Evolutionary conservation across 2,888 invertebrate species (phyloP), one percentile per base, ranked within the genome.

Genomic region (Tiliacea citrago): DNA sequence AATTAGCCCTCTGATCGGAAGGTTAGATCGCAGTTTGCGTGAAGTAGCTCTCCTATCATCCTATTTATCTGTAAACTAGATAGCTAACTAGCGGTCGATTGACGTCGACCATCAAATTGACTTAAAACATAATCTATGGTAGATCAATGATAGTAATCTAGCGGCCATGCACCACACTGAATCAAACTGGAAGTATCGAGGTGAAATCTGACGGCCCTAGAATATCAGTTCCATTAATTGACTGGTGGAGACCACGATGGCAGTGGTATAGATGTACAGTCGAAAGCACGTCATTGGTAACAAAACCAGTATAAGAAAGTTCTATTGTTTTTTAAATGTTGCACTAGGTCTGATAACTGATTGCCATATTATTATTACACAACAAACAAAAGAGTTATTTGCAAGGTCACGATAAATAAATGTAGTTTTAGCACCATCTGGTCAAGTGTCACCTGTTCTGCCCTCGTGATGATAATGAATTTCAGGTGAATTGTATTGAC

Each of bases 401-500:
- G n/a, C 18, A 24, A 65, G 16, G 49, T 13, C 21, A 39, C 12
- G 6, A 24, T 67, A n/a, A n/a, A 24, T 3, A n/a, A n/a, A 16
- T 24, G 0, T 10, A 1, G 10, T 53, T 73, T 55, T 24, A 49
- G 51, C 35, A 77, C 47, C 82, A 80, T 60, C 77, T 80, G 77
- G 53, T 57, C 51, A 55, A 61, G 65, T 73, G 24, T 42, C 82
- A 72, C 82, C 72, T 76, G 77, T 42, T 10, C 24, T 21, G 24
- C 6, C 47, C 51, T 68, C 58, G 82, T 57, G 63, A 39, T 12
- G 80, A 80, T 82, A 77, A 63, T 1, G 1, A 8, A n/a, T 10
- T 77, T 82, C 67, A 72, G 58, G 63, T 68, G 55, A 71, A 76
- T 29, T 51, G 0, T 12, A 35, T 24, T 82, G 82, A 76, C 42